Percentiles rank a stretch among this genome's conserved stretches.
These are phyloP conservation scores for Platysternon megacephalum DNA, from an alignment of 2,113 vertebrate genomes.

Conservation along the genomic window DNA sequence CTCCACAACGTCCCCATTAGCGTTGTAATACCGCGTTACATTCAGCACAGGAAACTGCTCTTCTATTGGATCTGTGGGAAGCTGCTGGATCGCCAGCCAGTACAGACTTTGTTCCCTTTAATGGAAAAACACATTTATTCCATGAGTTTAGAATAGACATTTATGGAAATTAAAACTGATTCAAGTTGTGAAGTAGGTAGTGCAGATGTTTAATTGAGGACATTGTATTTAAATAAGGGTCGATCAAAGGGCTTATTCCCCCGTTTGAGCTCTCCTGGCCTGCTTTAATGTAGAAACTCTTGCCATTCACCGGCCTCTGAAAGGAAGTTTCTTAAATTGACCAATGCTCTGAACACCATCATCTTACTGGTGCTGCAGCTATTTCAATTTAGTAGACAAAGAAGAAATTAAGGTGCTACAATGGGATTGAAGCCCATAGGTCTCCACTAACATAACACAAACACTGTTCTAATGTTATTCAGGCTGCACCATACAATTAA, in stretches of 20 bases:
- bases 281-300: not conserved
- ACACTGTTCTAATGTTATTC: not conserved
- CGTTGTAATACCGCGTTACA: constrained; percentile 96
- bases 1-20: constrained; percentile 97
- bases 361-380: not conserved
- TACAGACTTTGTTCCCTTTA: constrained; percentile 97
- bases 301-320: not conserved
- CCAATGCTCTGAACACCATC: not conserved
- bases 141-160: not conserved
- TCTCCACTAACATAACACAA: not conserved
- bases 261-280: not conserved
- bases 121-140: not conserved
- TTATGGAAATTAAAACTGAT: rapidly evolving
- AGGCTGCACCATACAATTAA: not conserved
- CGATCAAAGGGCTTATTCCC: not conserved
- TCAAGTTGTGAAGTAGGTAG: not conserved
- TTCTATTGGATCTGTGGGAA: constrained; percentile 96
- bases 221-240: not conserved
- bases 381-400: not conserved
- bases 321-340: not conserved
- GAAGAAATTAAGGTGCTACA: too few species aligned
- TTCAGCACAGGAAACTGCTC: constrained; percentile 96
- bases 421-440: rapidly evolving
- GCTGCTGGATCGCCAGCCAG: constrained; percentile 98
- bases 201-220: not conserved